Conservation (phyloP, 2,888 invertebrate species). For the Myopa testacea region DNA sequence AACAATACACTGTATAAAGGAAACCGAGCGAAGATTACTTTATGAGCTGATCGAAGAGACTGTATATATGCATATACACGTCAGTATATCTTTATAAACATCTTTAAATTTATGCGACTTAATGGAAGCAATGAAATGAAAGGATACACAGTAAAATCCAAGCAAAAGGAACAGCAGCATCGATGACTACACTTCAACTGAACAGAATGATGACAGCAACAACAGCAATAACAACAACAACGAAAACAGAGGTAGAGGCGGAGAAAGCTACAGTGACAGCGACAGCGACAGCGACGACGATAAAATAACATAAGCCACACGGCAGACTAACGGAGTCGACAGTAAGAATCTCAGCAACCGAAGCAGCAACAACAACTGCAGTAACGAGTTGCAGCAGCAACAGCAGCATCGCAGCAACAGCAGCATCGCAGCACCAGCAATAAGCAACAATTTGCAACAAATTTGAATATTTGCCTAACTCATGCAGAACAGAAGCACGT, state of each 20-base stretch:
- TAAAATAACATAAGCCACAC: not conserved
- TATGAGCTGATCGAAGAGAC: constrained; percentile 2
- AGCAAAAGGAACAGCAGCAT: constrained; percentile 35
- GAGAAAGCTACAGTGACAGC: constrained; percentile 36
- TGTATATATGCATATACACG: not conserved
- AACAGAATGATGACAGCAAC: constrained; percentile 13
- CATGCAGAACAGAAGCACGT: constrained; percentile 3
- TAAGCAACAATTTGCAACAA: constrained; percentile 24
- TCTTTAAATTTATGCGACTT: constrained; percentile 27
- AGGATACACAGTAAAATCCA: constrained; percentile 16
- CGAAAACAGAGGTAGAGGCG: constrained; percentile 37
- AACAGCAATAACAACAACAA: constrained; percentile 34
- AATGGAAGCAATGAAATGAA: constrained; percentile 36
- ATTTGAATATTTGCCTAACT: constrained; percentile 32
- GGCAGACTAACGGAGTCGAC: constrained; percentile 19
- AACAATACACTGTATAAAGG: not conserved
- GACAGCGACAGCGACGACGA: constrained; percentile 3
- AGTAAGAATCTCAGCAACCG: constrained; percentile 19
- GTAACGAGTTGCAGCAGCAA: constrained; percentile 31
- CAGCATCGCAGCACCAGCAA: constrained; percentile 19
- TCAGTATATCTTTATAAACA: constrained; percentile 10
- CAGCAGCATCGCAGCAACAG: constrained; percentile 11
- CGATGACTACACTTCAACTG: constrained; percentile 6
- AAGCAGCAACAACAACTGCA: constrained; percentile 44
- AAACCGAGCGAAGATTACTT: not conserved